Conservation (phyloP, 2,797 vertebrate genomes). For the Avahi laniger region DNA sequence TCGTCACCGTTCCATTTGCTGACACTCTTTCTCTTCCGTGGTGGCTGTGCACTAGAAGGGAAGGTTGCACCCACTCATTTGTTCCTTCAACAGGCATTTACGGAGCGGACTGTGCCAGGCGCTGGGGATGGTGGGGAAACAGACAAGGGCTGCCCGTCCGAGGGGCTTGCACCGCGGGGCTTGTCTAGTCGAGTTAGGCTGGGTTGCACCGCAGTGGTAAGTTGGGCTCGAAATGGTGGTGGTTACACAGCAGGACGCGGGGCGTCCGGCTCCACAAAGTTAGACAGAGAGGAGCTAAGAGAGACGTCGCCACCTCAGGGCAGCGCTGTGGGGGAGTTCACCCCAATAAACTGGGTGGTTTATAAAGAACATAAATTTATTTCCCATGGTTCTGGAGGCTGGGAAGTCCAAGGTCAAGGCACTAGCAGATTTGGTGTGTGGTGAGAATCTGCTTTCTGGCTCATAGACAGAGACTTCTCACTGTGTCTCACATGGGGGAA, state of each 20-base stretch:
- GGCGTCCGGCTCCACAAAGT: background rate
- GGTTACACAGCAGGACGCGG: background rate
- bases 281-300: background rate
- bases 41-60: background rate
- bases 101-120: background rate
- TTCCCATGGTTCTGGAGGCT: background rate
- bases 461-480: background rate
- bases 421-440: background rate
- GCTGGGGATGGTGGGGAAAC: background rate
- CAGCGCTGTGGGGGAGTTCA: background rate
- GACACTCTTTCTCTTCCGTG: background rate
- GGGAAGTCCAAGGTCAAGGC: background rate
- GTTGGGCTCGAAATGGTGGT: background rate
- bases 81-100: background rate
- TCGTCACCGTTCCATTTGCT: background rate
- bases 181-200: background rate
- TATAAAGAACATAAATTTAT: background rate
- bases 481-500: background rate
- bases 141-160: background rate
- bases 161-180: background rate
- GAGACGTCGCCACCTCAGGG: background rate
- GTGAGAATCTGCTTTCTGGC: background rate
- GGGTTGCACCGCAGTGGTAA: background rate
- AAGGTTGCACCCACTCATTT: background rate
- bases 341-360: background rate